phyloP scores from a whole-genome alignment of 2,113 vertebrate genomes.

The Phalacrocorax pelagicus region DNA sequence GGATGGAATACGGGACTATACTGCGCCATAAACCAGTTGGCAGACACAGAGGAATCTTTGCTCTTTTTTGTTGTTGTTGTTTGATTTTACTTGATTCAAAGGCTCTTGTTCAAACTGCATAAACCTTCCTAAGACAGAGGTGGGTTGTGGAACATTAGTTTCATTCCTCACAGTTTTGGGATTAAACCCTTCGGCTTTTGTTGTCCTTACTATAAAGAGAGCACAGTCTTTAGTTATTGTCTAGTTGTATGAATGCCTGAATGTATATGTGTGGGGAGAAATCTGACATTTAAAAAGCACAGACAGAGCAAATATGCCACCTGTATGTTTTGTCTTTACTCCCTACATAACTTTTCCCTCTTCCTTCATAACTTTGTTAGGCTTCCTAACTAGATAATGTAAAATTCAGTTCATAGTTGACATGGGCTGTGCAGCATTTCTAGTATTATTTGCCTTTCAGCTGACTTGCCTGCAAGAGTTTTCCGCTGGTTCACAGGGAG shows the following conservation, averaged over 20 bases:
- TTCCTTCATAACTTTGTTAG: not conserved
- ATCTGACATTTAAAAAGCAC: constrained; percentile 60
- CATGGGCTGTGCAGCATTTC: not conserved
- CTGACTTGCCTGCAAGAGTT: not conserved
- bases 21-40: not conserved
- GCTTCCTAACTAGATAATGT: not conserved
- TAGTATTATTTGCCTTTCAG: not conserved
- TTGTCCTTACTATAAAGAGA: constrained; percentile 59
- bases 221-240: constrained; percentile 55
- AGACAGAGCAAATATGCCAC: constrained; percentile 47
- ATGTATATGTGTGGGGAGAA: constrained; percentile 25
- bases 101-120: constrained; percentile 21
- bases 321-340: constrained; percentile 35
- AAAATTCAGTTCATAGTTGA: not conserved
- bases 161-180: constrained; percentile 65
- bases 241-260: constrained; percentile 28
- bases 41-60: not conserved
- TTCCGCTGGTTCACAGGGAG: not conserved
- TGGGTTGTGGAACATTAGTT: constrained; percentile 59
- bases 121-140: constrained; percentile 21
- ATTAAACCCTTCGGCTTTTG: constrained; percentile 60
- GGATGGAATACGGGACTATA: not conserved
- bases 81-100: constrained; percentile 22
- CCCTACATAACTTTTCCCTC: not conserved
- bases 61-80: not conserved